These are phyloP conservation scores for Muscicapa striata DNA, from an alignment of 2,797 vertebrate species.

Conservation along the genomic window DNA sequence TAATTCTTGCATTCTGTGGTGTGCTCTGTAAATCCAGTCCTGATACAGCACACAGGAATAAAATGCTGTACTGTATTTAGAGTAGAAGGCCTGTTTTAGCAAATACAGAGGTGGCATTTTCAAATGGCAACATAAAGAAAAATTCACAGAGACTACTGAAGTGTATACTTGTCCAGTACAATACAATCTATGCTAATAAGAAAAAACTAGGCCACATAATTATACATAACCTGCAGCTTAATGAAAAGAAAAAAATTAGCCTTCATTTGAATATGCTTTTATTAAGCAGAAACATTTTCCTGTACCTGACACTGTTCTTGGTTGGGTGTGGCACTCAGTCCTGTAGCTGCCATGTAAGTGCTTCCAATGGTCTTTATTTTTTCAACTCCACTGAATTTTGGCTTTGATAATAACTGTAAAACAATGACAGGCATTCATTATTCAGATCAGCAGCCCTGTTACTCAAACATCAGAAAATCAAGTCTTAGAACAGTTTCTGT, in stretches of 20 bases:
- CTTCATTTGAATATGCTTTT: background rate
- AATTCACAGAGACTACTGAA: background rate
- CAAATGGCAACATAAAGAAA: background rate
- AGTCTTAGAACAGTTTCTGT: background rate
- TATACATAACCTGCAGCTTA: background rate
- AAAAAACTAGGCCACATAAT: background rate
- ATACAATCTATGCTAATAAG: background rate
- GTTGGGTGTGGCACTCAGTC: conserved; percentile 88
- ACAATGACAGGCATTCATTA: conserved; percentile 21
- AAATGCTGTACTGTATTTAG: background rate
- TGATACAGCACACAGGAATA: background rate
- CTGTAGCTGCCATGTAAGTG: conserved; percentile 98
- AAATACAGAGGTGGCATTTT: background rate
- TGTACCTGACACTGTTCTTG: conserved; percentile 89
- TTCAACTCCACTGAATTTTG: conserved; percentile 96
- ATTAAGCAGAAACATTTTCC: background rate
- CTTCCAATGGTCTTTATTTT: conserved; percentile 99
- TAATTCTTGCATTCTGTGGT: background rate
- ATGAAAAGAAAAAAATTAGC: background rate
- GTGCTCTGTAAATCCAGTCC: background rate
- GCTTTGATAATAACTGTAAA: conserved; percentile 91
- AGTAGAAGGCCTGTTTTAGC: background rate
- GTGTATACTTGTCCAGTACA: background rate
- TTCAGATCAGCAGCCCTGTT: background rate
- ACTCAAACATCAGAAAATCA: background rate